phyloP scores from a whole-genome alignment of 2,113 vertebrate genomes.

The Damaliscus lunatus region DNA sequence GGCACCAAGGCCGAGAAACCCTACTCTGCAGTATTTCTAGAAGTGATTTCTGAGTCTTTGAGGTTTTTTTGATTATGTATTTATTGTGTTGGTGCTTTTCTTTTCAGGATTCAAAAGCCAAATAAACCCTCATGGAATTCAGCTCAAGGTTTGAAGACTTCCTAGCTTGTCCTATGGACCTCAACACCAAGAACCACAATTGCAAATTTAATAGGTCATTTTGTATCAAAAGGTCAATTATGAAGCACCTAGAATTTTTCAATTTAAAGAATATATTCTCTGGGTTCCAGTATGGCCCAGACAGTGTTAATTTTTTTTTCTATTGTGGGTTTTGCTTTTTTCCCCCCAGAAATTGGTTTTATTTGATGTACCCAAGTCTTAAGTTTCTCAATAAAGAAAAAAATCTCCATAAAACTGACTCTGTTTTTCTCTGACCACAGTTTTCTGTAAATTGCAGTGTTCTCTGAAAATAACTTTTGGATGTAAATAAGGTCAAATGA shows the following conservation, averaged over 20 bases:
- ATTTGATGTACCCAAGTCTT: slow-evolving; percentile 78
- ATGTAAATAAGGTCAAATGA: not conserved
- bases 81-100: slow-evolving; percentile 20
- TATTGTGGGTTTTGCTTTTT: slow-evolving; percentile 75
- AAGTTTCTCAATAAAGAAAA: slow-evolving; percentile 84
- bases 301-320: slow-evolving; percentile 68
- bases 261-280: slow-evolving; percentile 70
- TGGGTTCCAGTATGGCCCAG: slow-evolving; percentile 71
- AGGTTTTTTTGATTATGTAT: not conserved
- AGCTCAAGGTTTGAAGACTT: slow-evolving; percentile 77
- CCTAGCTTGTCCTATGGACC: slow-evolving; percentile 75
- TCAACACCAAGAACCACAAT: slow-evolving; percentile 65
- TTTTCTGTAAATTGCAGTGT: slow-evolving; percentile 2
- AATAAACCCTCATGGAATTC: slow-evolving; percentile 76
- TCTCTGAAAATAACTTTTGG: not conserved
- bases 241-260: slow-evolving; percentile 75
- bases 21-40: not conserved
- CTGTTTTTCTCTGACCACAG: not conserved
- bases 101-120: slow-evolving; percentile 82
- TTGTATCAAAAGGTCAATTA: slow-evolving; percentile 83
- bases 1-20: not conserved
- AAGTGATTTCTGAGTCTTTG: not conserved
- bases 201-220: slow-evolving; percentile 79
- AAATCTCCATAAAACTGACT: slow-evolving; percentile 53
- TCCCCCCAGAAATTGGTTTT: slow-evolving; percentile 74